phyloP scores from a whole-genome alignment of 2,888 invertebrate species.

The Polyommatus icarus region DNA sequence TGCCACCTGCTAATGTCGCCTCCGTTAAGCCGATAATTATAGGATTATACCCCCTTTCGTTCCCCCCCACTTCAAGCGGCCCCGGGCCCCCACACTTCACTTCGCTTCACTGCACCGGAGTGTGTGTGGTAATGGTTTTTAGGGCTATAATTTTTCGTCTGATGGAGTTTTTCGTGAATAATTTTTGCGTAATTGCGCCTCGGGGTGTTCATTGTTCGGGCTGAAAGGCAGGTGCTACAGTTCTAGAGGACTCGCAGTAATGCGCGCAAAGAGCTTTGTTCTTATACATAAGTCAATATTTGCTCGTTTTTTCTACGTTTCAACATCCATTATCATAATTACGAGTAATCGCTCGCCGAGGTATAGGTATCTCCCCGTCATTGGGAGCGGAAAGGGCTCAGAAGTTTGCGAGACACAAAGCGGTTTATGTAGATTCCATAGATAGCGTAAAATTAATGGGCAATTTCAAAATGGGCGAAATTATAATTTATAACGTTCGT shows the following conservation, averaged over 20 bases:
- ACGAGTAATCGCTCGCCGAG: neutral
- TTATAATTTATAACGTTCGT: slow-evolving; percentile 30
- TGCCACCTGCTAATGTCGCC: slow-evolving; percentile 75
- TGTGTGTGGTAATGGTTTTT: slow-evolving; percentile 75
- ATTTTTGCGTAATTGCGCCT: slow-evolving; percentile 57
- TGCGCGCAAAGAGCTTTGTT: slow-evolving; percentile 15
- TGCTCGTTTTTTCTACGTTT: slow-evolving; percentile 5
- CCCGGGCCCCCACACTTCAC: slow-evolving; percentile 58
- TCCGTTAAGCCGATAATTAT: slow-evolving; percentile 79
- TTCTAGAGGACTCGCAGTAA: slow-evolving; percentile 36
- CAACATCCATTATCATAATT: neutral
- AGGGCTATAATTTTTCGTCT: slow-evolving; percentile 71
- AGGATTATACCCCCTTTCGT: slow-evolving; percentile 66
- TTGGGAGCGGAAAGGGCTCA: neutral
- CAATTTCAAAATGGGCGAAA: slow-evolving; percentile 15
- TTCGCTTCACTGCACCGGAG: slow-evolving; percentile 67
- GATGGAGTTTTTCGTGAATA: slow-evolving; percentile 62
- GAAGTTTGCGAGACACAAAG: neutral
- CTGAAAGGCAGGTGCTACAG: slow-evolving; percentile 41
- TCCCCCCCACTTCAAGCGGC: slow-evolving; percentile 46
- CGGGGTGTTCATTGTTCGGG: slow-evolving; percentile 45
- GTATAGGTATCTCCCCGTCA: neutral
- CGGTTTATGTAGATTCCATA: slow-evolving; percentile 14
- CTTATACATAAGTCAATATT: slow-evolving; percentile 22
- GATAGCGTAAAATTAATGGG: slow-evolving; percentile 9